Conservation (phyloP, 2,113 vertebrate species). For the Sprattus sprattus region DNA sequence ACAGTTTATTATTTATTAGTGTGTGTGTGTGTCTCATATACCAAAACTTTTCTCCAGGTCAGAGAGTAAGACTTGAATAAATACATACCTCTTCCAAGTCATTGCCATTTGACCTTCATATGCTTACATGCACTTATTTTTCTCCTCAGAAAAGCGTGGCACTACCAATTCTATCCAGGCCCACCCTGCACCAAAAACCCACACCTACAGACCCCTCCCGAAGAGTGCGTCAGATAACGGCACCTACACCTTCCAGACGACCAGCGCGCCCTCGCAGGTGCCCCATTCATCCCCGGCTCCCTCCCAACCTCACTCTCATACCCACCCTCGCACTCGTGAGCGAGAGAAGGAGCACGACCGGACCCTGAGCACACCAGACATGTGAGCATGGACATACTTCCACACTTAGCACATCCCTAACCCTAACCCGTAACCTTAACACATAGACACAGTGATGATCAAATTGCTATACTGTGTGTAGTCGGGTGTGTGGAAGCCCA, state of each 20-base stretch:
- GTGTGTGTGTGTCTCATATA: not conserved
- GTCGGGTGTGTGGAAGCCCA: not conserved
- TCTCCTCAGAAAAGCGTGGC: conserved; percentile 70
- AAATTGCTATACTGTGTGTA: not conserved
- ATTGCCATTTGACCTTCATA: too few relatives aligned
- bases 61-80: not conserved
- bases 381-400: conserved; percentile 64
- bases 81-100: too few relatives aligned
- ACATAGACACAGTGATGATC: not conserved
- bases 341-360: conserved; percentile 23
- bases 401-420: not conserved
- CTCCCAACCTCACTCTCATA: conserved; percentile 59
- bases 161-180: conserved; percentile 70
- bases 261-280: conserved; percentile 50
- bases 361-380: conserved; percentile 73
- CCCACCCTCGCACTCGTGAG: conserved; percentile 62
- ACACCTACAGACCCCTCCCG: conserved; percentile 79
- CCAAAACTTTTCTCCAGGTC: not conserved
- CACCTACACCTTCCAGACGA: conserved; percentile 68
- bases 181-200: conserved; percentile 80
- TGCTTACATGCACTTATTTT: not conserved
- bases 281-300: conserved; percentile 61
- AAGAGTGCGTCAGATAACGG: conserved; percentile 82
- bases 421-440: not conserved
- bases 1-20: not conserved